Base-by-base conservation (phyloP, 2,797 vertebrate species). In the Bradypodion pumilum region DNA sequence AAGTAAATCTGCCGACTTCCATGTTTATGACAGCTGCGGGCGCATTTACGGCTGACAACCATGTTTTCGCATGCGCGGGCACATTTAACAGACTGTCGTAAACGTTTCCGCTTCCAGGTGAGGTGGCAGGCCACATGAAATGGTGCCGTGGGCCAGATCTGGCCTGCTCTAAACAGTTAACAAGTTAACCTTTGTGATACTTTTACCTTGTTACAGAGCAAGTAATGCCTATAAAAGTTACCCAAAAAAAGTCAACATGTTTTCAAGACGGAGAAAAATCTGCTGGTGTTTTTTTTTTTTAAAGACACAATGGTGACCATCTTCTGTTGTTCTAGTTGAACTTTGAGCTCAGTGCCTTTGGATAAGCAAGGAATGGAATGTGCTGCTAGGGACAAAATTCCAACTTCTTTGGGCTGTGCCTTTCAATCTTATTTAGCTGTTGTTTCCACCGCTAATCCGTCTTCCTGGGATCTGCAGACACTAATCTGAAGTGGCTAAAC, bases 341-440 rank as follows among this genome's bases (percentile, higher is more conserved):
- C 27, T 37, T 40, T 49, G 32, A 27, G 7, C 65, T 49, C 1
- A 12, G 10, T n/a, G n/a, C 16, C 21, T n/a, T 42, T 52, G 0
- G 35, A 3, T 29, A 68, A 63, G 63, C 52, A 4, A 16, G 76
- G 60, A 49, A 25, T 4, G 72, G 12, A 46, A 0, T 56, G 9
- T 72, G 66, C 60, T 25, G 59, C 13, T 42, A 0, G 0, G 37
- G n/a, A 2, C 60, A 40, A 63, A 78, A 27, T 79, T n/a, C 85
- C 49, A 69, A 23, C 23, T 3, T 62, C 63, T n/a, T 49, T 7
- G 19, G 6, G 25, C 0, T 0, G 25, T 52, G 7, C 1, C 42
- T 65, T 19, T 70, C 29, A 12, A 69, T 29, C 13, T 16, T 7
- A 12, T 46, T 60, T n/a, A 46, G 29, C 13, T 29, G 8, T 81